Conservation (phyloP, 2,888 invertebrate genomes). For the Micropterix aruncella region DNA sequence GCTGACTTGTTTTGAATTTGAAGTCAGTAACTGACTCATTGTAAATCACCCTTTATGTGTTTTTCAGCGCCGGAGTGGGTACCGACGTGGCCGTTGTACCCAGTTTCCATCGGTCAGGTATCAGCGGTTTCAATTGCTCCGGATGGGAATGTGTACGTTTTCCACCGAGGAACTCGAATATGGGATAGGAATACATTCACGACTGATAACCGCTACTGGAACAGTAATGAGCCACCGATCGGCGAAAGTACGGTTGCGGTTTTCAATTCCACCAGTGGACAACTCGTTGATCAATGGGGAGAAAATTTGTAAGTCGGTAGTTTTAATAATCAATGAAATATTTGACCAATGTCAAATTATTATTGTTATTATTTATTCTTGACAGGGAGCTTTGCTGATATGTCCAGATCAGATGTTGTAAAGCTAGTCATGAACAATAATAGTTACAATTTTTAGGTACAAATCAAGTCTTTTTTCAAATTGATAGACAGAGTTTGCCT, state of each 20-base stretch:
- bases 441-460: too few species aligned
- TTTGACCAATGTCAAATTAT: constrained; percentile 1
- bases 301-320: constrained; percentile 46
- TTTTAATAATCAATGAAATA: too few species aligned
- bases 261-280: constrained; percentile 44
- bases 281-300: constrained; percentile 52
- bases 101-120: constrained; percentile 54
- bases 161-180: constrained; percentile 60
- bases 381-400: too few species aligned
- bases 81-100: constrained; percentile 39
- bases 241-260: constrained; percentile 46
- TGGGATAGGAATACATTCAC: constrained; percentile 51
- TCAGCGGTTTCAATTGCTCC: constrained; percentile 67
- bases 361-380: too few species aligned
- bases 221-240: constrained; percentile 44
- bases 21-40: too few species aligned
- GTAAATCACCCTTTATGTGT: too few species aligned
- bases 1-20: too few species aligned
- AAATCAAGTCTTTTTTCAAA: too few species aligned
- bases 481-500: too few species aligned
- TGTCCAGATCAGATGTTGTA: too few species aligned
- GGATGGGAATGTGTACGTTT: constrained; percentile 59
- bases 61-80: constrained; percentile 38
- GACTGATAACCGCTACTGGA: constrained; percentile 36
- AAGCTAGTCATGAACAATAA: too few species aligned